These are phyloP conservation scores for Drosophila pallidifrons DNA, from an alignment of 1,140 invertebrate species.

Conservation along the genomic window DNA sequence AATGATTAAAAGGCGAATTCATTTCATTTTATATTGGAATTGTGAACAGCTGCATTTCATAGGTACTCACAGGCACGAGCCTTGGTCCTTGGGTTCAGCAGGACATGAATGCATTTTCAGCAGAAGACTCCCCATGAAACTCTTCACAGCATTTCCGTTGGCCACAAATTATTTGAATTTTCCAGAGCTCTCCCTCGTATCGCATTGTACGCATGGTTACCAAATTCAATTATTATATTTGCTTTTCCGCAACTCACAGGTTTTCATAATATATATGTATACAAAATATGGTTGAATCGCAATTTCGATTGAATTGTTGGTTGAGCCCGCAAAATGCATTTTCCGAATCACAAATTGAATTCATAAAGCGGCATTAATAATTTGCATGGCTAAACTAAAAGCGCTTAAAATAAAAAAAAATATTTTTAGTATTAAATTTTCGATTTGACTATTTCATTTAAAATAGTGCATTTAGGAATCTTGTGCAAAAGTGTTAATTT, in stretches of 20 bases:
- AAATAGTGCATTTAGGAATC: no score
- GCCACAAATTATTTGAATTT: conserved; percentile 17
- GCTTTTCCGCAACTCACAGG: neutral
- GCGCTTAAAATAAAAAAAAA: neutral
- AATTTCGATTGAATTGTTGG: neutral
- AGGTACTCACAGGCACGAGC: no score
- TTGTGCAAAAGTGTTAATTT: no score
- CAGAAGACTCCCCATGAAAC: no score
- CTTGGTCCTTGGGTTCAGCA: neutral
- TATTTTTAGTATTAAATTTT: no score
- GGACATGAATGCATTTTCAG: conserved; percentile 57
- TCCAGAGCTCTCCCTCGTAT: conserved; percentile 1
- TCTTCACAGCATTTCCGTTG: no score
- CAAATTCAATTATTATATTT: conserved; percentile 35
- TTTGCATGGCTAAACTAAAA: neutral
- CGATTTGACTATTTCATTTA: no score
- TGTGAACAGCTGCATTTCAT: no score
- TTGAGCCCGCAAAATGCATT: neutral
- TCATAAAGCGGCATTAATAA: neutral
- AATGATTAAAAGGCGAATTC: conserved; percentile 70
- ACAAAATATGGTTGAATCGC: no score
- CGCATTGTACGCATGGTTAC: neutral
- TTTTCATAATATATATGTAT: neutral
- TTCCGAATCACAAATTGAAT: neutral
- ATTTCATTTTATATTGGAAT: conserved; percentile 40